These are phyloP conservation scores for Bolinopsis microptera DNA, from an alignment of 37 sponge, comb jelly and placozoan species.

Conservation along the genomic window DNA sequence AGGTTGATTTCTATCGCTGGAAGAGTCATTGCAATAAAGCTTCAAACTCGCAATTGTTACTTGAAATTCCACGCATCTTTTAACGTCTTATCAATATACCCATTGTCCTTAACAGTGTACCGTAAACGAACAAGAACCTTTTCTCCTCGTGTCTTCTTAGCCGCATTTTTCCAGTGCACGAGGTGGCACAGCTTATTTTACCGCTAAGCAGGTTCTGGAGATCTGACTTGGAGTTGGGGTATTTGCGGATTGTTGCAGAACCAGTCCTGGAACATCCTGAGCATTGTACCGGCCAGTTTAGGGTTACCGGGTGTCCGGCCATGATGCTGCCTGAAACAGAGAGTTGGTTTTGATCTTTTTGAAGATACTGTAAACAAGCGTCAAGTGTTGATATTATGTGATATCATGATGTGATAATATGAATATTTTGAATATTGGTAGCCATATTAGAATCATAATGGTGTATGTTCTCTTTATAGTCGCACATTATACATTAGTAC, in stretches of 20 bases:
- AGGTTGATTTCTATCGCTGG: no score
- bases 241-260: neutral
- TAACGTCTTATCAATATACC: neutral
- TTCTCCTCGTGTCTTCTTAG: slow-evolving; percentile 39
- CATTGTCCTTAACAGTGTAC: neutral
- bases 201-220: neutral
- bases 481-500: no score
- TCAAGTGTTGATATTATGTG: no score
- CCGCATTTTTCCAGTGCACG: neutral
- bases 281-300: neutral
- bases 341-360: no score
- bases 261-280: neutral
- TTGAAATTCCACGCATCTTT: no score
- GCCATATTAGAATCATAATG: no score
- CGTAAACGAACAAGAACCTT: slow-evolving; percentile 34
- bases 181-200: neutral
- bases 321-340: neutral
- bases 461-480: no score
- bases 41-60: no score
- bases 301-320: neutral
- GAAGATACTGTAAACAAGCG: no score
- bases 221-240: neutral
- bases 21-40: no score
- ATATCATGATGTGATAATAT: no score
- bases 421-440: no score